Evolutionary conservation across 2,888 invertebrate species (phyloP).

Genomic region (Adelognathus sp.): DNA sequence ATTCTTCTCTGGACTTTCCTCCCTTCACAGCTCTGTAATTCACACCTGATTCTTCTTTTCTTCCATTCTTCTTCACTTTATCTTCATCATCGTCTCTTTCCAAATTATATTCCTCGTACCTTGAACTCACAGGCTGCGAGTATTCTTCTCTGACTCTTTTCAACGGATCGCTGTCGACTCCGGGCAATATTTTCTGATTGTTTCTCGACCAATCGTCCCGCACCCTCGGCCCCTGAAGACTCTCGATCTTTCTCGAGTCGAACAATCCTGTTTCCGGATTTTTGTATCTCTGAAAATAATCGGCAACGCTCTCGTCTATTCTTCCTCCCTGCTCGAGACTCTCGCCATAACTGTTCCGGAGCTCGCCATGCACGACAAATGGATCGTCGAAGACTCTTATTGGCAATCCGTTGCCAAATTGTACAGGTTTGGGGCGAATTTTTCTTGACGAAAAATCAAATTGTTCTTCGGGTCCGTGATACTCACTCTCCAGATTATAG

Average conservation of each 20-base stretch:
- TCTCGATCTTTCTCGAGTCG: conserved; percentile 52
- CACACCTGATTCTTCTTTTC: not conserved
- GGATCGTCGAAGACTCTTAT: conserved; percentile 56
- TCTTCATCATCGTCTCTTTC: conserved; percentile 46
- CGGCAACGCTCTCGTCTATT: conserved; percentile 72
- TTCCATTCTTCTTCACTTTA: not conserved
- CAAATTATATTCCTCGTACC: conserved; percentile 75
- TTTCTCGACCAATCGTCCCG: conserved; percentile 39
- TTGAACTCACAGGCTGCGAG: conserved; percentile 59
- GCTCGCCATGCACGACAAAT: conserved; percentile 53
- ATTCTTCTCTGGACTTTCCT: not conserved
- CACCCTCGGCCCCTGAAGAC: conserved; percentile 37
- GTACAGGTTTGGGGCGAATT: not conserved
- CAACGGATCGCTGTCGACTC: not conserved
- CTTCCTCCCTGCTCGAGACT: conserved; percentile 70
- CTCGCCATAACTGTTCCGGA: conserved; percentile 77
- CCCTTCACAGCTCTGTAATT: not conserved
- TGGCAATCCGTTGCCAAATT: conserved; percentile 53
- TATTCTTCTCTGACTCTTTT: conserved; percentile 53
- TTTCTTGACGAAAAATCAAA: not conserved
- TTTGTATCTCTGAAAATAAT: conserved; percentile 71
- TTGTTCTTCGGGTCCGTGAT: conserved; percentile 27
- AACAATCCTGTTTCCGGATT: conserved; percentile 66
- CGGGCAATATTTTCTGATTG: not conserved
- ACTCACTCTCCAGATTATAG: conserved; percentile 51